A percentile compares a stretch with the other conserved stretches of the same genome.
Conservation (phyloP, 2,888 invertebrate genomes). For the Cheiracanthium punctorium region DNA sequence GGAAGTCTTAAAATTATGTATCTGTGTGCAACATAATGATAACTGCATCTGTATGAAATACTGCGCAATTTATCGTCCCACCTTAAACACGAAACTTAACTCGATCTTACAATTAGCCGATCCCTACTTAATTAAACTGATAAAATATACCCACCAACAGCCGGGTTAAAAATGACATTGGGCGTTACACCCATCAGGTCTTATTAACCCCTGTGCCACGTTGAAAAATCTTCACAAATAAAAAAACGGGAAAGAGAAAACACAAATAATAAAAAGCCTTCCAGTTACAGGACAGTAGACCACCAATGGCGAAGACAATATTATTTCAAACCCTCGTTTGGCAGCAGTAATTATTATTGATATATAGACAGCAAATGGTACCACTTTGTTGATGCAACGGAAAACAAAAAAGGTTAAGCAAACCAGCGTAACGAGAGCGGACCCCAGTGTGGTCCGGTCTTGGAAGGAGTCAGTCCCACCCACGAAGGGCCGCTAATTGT, state of each 20-base stretch:
- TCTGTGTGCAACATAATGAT: too few species aligned
- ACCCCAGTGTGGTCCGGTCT: background rate
- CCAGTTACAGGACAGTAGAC: conserved; percentile 29
- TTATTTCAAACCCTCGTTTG: conserved; percentile 60
- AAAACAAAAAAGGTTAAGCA: conserved; percentile 55
- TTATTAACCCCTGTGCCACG: conserved; percentile 43
- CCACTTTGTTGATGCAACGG: conserved; percentile 13
- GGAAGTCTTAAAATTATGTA: too few species aligned
- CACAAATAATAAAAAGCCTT: too few species aligned
- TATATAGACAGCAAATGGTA: conserved; percentile 50
- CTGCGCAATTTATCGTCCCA: background rate
- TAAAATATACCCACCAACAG: background rate
- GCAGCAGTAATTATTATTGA: conserved; percentile 70
- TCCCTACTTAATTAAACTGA: background rate
- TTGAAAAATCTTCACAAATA: too few species aligned
- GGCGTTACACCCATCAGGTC: conserved; percentile 25
- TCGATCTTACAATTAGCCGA: background rate
- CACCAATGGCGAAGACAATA: conserved; percentile 64
- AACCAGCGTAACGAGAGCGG: conserved; percentile 32
- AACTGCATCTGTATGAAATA: background rate
- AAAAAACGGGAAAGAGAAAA: too few species aligned
- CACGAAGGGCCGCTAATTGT: conserved; percentile 55
- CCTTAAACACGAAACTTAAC: background rate
- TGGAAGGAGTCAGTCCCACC: conserved; percentile 35
- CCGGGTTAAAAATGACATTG: conserved; percentile 3